Conservation (phyloP, 2,113 vertebrate species). For the Microcebus murinus region DNA sequence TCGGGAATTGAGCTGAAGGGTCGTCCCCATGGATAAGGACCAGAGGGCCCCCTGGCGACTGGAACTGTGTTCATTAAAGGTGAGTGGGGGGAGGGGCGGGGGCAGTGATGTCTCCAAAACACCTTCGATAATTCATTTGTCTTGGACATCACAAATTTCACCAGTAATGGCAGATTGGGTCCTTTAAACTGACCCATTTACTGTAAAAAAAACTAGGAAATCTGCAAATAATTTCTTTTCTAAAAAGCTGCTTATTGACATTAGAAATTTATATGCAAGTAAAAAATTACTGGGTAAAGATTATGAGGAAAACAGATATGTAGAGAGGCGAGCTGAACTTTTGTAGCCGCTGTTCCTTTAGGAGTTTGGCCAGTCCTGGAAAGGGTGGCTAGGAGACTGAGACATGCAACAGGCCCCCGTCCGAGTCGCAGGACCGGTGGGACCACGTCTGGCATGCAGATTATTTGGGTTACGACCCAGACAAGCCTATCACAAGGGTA, state of each 20-base stretch:
- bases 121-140: not conserved
- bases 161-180: not conserved
- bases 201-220: not conserved
- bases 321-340: not conserved
- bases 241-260: not conserved
- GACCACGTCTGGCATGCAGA: not conserved
- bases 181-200: not conserved
- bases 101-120: too few relatives aligned
- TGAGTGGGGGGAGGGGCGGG: too few relatives aligned
- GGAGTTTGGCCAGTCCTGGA: not conserved
- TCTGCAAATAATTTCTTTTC: not conserved
- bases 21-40: rapidly evolving
- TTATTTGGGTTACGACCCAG: not conserved
- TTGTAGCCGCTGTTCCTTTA: not conserved
- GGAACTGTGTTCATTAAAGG: too few relatives aligned
- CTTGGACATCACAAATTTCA: not conserved
- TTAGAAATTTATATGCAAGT: not conserved
- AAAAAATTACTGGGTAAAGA: not conserved
- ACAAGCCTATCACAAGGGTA: too few relatives aligned
- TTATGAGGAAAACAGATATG: not conserved
- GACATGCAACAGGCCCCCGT: too few relatives aligned
- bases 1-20: too few relatives aligned
- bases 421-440: rapidly evolving
- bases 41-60: not conserved
- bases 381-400: not conserved